Base-by-base conservation (phyloP, 2,113 vertebrate species). In the Martes martes region DNA sequence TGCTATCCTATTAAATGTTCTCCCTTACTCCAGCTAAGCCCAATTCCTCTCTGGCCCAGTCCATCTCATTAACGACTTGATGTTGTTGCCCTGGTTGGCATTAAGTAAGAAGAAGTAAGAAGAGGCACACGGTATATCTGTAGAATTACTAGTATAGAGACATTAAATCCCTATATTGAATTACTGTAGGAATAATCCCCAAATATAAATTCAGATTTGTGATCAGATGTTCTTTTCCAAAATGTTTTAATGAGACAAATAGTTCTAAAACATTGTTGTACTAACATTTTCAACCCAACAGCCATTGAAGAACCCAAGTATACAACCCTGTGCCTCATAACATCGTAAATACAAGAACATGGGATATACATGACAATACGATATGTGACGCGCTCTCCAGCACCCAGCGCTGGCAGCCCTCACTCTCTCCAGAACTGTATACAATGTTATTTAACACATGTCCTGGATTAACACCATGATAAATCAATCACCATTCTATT, bases 341-440 rank as follows among this genome's bases (percentile, higher is more conserved):
- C 23, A 36, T 4, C 11, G 33, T 47, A 59, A 28, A 45, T 57
- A 26, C 28, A 18, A 78, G 21, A 24, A 5, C 15, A 31, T 0
- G 8, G 36, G 7, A 13, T 31, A 36, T 21, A 7, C n/a, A 33
- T 26, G 57, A 21, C 52, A 61, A 55, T 26, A 24, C 42, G 57
- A 55, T 6, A 14, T 0, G 7, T 50, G 15, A 11, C 7, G 4
- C 39, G 11, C 3, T 84, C 47, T 11, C 45, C 4, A 11, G 15
- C 19, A 15, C 14, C 7, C 50, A 8, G 10, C 7, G 19, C 23
- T 50, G n/a, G 21, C 0, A 1, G 1, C 21, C 10, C 11, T 9
- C 45, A 42, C 10, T 81, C 24, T 71, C 31, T 31, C 63, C 31
- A 6, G 7, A 11, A 76, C 4, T 7, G 31, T 15, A 23, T 15